These are phyloP conservation scores for Porites lobata DNA, from an alignment of 92 coral and sea anemone genomes.

Conservation along the genomic window DNA sequence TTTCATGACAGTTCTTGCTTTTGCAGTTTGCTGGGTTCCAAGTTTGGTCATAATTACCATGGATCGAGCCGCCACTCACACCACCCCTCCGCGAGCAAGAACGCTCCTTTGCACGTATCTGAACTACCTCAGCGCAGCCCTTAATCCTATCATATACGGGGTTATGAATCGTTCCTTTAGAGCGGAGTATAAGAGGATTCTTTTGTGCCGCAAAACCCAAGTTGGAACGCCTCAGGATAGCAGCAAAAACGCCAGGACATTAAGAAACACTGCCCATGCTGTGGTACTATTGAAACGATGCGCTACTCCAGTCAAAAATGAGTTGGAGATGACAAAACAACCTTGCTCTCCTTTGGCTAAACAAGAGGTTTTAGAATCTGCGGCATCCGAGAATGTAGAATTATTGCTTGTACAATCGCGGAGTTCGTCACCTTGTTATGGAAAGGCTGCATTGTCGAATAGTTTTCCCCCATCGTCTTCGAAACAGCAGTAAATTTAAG, in stretches of 20 bases:
- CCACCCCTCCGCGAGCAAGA: slow-evolving; percentile 12
- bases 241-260: neutral
- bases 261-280: slow-evolving; percentile 33
- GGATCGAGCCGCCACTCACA: slow-evolving; percentile 14
- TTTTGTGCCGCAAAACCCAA: slow-evolving; percentile 20
- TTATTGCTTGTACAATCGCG: neutral
- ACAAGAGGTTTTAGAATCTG: neutral
- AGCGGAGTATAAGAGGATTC: slow-evolving; percentile 39
- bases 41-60: slow-evolving; percentile 27
- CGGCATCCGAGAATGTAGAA: neutral
- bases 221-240: neutral
- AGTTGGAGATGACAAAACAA: neutral
- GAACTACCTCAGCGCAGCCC: slow-evolving; percentile 29
- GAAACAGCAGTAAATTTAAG: neutral
- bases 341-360: neutral
- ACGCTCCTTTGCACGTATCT: slow-evolving; percentile 43
- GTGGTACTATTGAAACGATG: slow-evolving; percentile 19
- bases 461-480: slow-evolving; percentile 19
- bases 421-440: neutral
- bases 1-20: slow-evolving; percentile 26
- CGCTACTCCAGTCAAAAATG: neutral
- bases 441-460: slow-evolving; percentile 8
- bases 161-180: slow-evolving; percentile 55
- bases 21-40: slow-evolving; percentile 49
- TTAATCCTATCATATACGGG: slow-evolving; percentile 48